These are phyloP conservation scores for Dinocampus coccinellae DNA, from an alignment of 2,888 invertebrate species.

Conservation along the genomic window DNA sequence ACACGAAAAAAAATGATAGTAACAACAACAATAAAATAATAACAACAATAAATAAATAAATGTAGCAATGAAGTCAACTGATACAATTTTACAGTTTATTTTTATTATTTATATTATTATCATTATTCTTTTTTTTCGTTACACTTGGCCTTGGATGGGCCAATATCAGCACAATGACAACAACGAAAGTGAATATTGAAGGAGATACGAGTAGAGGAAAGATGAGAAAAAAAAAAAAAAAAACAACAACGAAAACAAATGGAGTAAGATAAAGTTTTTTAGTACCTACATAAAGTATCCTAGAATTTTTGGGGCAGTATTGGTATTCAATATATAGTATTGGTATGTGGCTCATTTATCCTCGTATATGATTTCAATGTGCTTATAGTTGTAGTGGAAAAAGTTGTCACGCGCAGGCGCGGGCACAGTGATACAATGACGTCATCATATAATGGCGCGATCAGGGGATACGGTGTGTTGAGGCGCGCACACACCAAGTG, in stretches of 20 bases:
- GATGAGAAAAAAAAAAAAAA: background rate
- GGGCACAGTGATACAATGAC: slow-evolving; percentile 35
- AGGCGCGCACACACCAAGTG: slow-evolving; percentile 25
- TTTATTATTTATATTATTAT: too few relatives aligned
- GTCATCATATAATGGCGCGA: slow-evolving; percentile 25
- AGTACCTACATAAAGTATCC: too few relatives aligned
- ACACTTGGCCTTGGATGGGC: background rate
- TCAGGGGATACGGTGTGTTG: slow-evolving; percentile 6
- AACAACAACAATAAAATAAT: too few relatives aligned
- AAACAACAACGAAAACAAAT: slow-evolving; percentile 2
- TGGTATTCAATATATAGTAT: background rate
- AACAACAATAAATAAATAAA: too few relatives aligned
- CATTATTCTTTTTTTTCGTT: background rate
- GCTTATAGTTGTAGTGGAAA: background rate
- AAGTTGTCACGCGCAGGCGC: slow-evolving; percentile 39
- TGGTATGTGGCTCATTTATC: background rate
- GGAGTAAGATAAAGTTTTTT: too few relatives aligned
- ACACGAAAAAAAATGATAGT: background rate
- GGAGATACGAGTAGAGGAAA: background rate
- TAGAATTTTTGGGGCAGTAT: background rate
- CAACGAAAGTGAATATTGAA: background rate
- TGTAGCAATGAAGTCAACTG: too few relatives aligned
- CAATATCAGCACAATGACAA: background rate
- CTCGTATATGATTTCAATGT: background rate
- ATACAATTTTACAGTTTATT: too few relatives aligned